Conservation (phyloP, 2,113 vertebrate genomes). For the Vombatus ursinus region DNA sequence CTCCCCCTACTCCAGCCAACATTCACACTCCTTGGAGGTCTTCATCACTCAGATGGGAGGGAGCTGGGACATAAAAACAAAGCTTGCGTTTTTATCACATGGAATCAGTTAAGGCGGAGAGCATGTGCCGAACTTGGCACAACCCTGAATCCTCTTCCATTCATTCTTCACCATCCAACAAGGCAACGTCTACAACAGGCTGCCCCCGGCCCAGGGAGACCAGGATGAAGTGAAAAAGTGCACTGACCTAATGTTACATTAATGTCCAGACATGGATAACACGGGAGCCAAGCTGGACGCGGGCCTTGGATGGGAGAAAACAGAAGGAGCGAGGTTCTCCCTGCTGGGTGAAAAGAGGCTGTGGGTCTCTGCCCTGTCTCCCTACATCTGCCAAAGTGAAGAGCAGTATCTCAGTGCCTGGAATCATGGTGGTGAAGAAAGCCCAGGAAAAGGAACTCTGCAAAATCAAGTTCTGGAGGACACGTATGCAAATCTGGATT, state of each 20-base stretch:
- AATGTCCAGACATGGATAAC: slow-evolving; percentile 42
- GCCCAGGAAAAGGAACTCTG: slow-evolving; percentile 12
- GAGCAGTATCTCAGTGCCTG: slow-evolving; percentile 1
- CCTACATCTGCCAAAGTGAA: slow-evolving; percentile 35
- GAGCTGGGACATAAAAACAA: slow-evolving; percentile 32
- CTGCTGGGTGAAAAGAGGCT: slow-evolving; percentile 39
- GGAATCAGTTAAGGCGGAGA: slow-evolving; percentile 57
- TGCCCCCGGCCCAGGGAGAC: slow-evolving; percentile 22
- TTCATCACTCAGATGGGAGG: slow-evolving; percentile 1
- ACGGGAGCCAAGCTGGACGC: neutral
- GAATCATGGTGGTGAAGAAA: slow-evolving; percentile 45
- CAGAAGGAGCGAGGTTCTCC: slow-evolving; percentile 23
- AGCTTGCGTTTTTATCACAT: slow-evolving; percentile 57
- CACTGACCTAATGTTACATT: neutral
- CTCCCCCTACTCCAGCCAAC: neutral
- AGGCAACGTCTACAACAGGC: slow-evolving; percentile 62
- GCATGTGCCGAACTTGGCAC: slow-evolving; percentile 57
- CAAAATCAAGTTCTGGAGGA: neutral
- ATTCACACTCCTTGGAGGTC: neutral
- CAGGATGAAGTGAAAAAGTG: neutral
- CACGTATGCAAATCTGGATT: slow-evolving; percentile 31
- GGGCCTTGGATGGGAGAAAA: slow-evolving; percentile 5
- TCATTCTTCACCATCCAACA: slow-evolving; percentile 63
- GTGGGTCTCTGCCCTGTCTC: slow-evolving; percentile 35
- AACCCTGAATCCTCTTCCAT: slow-evolving; percentile 62